A percentile compares a stretch with the other conserved stretches of the same genome.
Conservation (phyloP, 2,888 invertebrate genomes). For the Xestia xanthographa region DNA sequence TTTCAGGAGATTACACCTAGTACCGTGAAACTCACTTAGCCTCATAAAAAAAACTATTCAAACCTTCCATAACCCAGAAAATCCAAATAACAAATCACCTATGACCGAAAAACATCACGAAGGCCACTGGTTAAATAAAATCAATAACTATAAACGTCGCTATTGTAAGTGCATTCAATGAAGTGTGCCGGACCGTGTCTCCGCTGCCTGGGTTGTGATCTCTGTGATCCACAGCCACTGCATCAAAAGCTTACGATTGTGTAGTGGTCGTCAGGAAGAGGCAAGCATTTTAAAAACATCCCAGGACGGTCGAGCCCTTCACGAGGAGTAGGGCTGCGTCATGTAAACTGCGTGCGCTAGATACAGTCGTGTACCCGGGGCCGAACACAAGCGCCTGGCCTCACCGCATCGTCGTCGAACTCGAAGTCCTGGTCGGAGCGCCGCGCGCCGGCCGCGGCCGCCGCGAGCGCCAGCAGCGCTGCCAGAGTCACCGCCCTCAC, state of each 20-base stretch:
- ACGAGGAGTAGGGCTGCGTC: neutral
- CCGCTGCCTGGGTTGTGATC: neutral
- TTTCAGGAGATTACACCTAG: neutral
- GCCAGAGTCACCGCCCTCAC: slow-evolving; percentile 68
- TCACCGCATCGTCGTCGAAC: slow-evolving; percentile 86
- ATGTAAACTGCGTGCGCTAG: neutral
- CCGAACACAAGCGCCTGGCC: slow-evolving; percentile 23
- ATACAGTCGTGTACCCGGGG: slow-evolving; percentile 24
- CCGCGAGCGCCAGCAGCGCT: slow-evolving; percentile 72
- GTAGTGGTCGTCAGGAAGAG: neutral
- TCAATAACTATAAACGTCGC: slow-evolving; percentile 47
- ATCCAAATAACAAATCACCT: slow-evolving; percentile 1
- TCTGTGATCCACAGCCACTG: slow-evolving; percentile 2
- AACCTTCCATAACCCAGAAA: neutral
- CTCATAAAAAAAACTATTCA: neutral
- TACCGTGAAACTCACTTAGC: neutral
- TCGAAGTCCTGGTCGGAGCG: slow-evolving; percentile 85
- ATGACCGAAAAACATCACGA: slow-evolving; percentile 14
- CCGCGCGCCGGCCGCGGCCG: slow-evolving; percentile 71
- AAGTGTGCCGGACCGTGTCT: slow-evolving; percentile 14
- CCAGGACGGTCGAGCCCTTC: slow-evolving; percentile 7
- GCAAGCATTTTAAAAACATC: slow-evolving; percentile 19
- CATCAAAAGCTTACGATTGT: neutral
- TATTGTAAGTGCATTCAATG: slow-evolving; percentile 39
- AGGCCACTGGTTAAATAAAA: slow-evolving; percentile 35